Evolutionary conservation across 2,113 vertebrate genomes (phyloP), one percentile per base, ranked within the genome.

Genomic region (Atherinomorus stipes): DNA sequence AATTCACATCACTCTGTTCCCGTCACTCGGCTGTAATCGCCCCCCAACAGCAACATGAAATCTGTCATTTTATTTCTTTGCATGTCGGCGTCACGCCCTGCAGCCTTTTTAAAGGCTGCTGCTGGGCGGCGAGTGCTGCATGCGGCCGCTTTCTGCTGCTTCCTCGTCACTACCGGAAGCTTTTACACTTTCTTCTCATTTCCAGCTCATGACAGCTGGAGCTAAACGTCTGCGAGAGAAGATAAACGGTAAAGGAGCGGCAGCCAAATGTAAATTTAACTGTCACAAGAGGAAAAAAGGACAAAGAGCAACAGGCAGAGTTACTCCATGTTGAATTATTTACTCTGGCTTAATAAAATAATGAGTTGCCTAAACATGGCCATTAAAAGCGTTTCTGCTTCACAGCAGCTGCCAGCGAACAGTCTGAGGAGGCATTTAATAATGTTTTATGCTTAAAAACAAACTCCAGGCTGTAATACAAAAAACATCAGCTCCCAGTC

Each of bases 381-480:
- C 51, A 22, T 56, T 45, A 31, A 42, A 56, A 54, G 31, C 16
- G 54, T 44, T 56, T 0, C 10, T 21, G 22, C 12, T 42, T 67
- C 12, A 56, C 4, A 5, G 50, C 2, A 1, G 1, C 64, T 56
- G 64, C 51, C 64, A 67, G 52, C 23, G 16, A 7, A 45, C 22
- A 25, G 21, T 26, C 4, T n/a, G 26, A 34, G 22, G 40, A 42
- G 12, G 13, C 26, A 3, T 45, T 56, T 38, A 21, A 45, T 53
- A 26, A 54, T 42, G 50, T 66, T 51, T 52, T 25, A 13, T n/a
- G 47, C 47, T 40, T 25, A 52, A 52, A 53, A 66, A 18, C 52
- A 67, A 67, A 67, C 25, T 45, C 38, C 44, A 23, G 51, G 64
- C 64, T 42, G 51, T 18, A 9, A 28, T 66, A 54, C 64, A 54